Conservation (phyloP, 2,888 invertebrate genomes). For the Mythimna vitellina region DNA sequence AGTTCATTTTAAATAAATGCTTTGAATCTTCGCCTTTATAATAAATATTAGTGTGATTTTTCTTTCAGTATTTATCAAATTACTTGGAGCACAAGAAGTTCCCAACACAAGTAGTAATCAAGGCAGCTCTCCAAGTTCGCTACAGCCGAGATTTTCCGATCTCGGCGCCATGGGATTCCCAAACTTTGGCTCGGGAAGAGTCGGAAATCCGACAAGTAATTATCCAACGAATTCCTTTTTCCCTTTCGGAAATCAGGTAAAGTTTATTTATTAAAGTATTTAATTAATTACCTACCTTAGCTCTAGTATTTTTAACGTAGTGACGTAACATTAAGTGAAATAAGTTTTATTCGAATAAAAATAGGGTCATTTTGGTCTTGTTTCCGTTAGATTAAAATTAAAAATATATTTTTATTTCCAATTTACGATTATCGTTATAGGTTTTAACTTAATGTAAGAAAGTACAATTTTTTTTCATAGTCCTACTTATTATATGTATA, state of each 20-base stretch:
- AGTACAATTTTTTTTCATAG: too few species aligned
- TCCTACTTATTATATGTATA: too few species aligned
- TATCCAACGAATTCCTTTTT: conserved; percentile 69
- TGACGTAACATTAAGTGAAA: not conserved
- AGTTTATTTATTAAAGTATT: conserved; percentile 53
- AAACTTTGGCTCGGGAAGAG: conserved; percentile 66
- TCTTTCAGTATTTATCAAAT: conserved; percentile 53
- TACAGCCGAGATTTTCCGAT: conserved; percentile 64
- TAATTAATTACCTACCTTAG: conserved; percentile 34
- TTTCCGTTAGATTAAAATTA: not conserved
- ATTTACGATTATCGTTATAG: too few species aligned
- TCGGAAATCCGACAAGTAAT: conserved; percentile 66
- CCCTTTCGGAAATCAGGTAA: conserved; percentile 67
- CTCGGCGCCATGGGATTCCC: conserved; percentile 51
- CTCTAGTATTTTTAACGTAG: not conserved
- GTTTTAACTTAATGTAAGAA: too few species aligned
- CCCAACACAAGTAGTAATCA: conserved; percentile 49
- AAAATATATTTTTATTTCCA: too few species aligned
- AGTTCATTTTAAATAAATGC: too few species aligned
- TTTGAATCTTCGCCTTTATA: too few species aligned
- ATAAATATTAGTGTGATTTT: conserved; percentile 6
- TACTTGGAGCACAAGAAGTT: conserved; percentile 47
- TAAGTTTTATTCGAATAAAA: not conserved
- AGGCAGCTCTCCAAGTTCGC: conserved; percentile 34
- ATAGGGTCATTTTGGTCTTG: not conserved